Conservation (phyloP, 2,797 vertebrate genomes). For the Pterois miles region DNA sequence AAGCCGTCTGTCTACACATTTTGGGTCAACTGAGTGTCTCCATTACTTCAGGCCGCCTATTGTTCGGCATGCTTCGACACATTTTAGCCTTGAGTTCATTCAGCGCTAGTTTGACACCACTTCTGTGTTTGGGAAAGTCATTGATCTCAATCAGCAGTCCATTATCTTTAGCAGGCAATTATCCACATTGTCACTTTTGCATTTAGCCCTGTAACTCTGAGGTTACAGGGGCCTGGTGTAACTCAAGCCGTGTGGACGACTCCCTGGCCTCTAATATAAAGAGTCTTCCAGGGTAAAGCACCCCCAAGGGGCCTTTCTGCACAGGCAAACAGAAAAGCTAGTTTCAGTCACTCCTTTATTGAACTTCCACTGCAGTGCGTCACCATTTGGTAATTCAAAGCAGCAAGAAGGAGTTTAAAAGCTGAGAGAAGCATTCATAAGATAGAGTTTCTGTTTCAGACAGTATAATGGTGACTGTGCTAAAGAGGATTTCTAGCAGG, state of each 20-base stretch:
- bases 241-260: slow-evolving; percentile 89
- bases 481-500: neutral
- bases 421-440: slow-evolving; percentile 12
- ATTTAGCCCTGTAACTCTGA: slow-evolving; percentile 89
- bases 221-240: slow-evolving; percentile 90
- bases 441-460: neutral
- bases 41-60: slow-evolving; percentile 31
- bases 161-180: slow-evolving; percentile 95
- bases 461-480: neutral
- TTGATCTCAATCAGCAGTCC: slow-evolving; percentile 94
- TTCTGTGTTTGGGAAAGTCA: slow-evolving; percentile 84
- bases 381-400: slow-evolving; percentile 83
- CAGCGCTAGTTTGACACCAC: slow-evolving; percentile 54
- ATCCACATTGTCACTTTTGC: slow-evolving; percentile 98
- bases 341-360: slow-evolving; percentile 89
- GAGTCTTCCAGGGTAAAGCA: slow-evolving; percentile 90
- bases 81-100: slow-evolving; percentile 49
- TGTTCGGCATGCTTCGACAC: slow-evolving; percentile 41
- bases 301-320: slow-evolving; percentile 88
- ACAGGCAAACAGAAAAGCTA: slow-evolving; percentile 86
- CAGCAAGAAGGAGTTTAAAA: slow-evolving; percentile 85
- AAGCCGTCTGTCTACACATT: slow-evolving; percentile 56
- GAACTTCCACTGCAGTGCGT: slow-evolving; percentile 85
- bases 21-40: slow-evolving; percentile 44
- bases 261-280: slow-evolving; percentile 90